These are phyloP conservation scores for Melanophora roralis DNA, from an alignment of 2,888 invertebrate genomes.

Conservation along the genomic window DNA sequence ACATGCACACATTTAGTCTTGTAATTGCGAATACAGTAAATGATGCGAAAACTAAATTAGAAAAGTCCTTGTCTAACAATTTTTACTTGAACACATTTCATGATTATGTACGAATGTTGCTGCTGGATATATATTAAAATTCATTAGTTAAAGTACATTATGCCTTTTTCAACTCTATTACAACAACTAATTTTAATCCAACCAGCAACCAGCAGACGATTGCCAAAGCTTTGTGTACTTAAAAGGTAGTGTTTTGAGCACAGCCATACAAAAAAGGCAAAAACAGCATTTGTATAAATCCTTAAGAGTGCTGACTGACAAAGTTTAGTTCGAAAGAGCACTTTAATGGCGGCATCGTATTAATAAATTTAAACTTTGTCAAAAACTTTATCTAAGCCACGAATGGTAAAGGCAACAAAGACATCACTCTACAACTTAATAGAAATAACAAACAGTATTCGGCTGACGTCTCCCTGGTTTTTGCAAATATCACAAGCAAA, in stretches of 20 bases:
- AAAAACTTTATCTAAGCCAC: slow-evolving; percentile 47
- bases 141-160: slow-evolving; percentile 72
- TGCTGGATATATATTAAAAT: slow-evolving; percentile 70
- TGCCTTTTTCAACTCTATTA: neutral
- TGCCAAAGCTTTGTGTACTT: neutral
- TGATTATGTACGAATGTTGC: neutral
- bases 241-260: neutral
- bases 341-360: slow-evolving; percentile 20
- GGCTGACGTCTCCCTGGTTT: slow-evolving; percentile 21
- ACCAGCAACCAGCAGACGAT: too few species aligned
- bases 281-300: neutral
- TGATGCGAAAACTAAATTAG: slow-evolving; percentile 6
- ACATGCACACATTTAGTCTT: neutral
- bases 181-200: neutral
- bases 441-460: slow-evolving; percentile 7
- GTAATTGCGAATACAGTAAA: neutral
- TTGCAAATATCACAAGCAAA: slow-evolving; percentile 13
- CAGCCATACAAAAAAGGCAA: neutral
- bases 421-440: too few species aligned
- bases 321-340: slow-evolving; percentile 33
- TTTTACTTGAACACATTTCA: neutral
- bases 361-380: slow-evolving; percentile 28
- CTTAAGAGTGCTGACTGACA: slow-evolving; percentile 8
- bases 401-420: too few species aligned
- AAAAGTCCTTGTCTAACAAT: neutral